Evolutionary conservation across 2,888 invertebrate species (phyloP).

Genomic region (Leistus spinibarbis): DNA sequence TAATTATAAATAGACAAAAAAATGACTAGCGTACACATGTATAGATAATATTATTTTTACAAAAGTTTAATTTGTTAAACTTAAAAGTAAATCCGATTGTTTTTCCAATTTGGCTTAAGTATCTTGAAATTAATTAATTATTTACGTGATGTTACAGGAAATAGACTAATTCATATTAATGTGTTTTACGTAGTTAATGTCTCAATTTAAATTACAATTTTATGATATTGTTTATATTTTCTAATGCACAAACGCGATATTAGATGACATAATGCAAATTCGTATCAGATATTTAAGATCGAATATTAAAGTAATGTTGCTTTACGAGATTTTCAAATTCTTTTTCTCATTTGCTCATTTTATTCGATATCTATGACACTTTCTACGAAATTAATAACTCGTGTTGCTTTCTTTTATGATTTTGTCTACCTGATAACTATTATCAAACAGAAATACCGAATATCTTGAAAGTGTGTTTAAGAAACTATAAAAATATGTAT

Average conservation of each 20-base stretch:
- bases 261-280: too few species aligned
- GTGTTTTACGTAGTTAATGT: conserved; percentile 6
- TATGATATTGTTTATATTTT: not conserved
- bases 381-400: too few species aligned
- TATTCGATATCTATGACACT: too few species aligned
- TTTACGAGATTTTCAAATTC: too few species aligned
- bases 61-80: conserved; percentile 21
- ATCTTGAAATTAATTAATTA: conserved; percentile 3
- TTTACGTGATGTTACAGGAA: conserved; percentile 1
- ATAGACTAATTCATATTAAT: not conserved
- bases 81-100: conserved; percentile 14
- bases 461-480: too few species aligned
- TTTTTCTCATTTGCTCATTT: too few species aligned
- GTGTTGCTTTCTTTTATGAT: too few species aligned
- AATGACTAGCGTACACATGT: conserved; percentile 31
- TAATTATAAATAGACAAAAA: conserved; percentile 13
- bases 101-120: conserved; percentile 13
- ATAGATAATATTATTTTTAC: conserved; percentile 30
- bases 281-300: too few species aligned
- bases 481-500: too few species aligned
- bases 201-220: not conserved
- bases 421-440: too few species aligned
- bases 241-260: conserved; percentile 10
- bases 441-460: too few species aligned
- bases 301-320: too few species aligned